Conservation (phyloP, 2,797 vertebrate genomes). For the Malurus leucopterus region DNA sequence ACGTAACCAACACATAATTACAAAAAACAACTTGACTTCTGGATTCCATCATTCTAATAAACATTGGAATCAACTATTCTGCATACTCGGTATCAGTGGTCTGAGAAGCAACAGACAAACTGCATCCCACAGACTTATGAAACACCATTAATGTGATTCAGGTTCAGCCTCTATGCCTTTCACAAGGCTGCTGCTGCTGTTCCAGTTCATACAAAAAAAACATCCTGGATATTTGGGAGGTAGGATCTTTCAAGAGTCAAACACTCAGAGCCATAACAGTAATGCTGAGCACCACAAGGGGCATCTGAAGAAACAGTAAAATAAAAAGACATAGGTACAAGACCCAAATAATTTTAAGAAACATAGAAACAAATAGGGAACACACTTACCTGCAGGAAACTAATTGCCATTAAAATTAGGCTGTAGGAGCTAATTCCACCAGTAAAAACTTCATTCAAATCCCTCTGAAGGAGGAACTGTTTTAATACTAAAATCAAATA, state of each 20-base stretch:
- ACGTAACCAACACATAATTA: background rate
- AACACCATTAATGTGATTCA: background rate
- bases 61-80: background rate
- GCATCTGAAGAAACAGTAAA: background rate
- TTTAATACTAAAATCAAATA: conserved; percentile 98
- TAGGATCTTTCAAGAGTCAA: background rate
- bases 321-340: background rate
- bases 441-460: conserved; percentile 98
- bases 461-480: conserved; percentile 97
- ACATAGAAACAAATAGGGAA: background rate
- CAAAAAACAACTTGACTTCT: background rate
- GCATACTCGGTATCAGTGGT: background rate
- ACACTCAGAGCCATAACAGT: background rate
- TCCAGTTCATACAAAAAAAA: background rate
- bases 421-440: conserved; percentile 98
- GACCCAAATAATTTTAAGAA: background rate
- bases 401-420: conserved; percentile 98
- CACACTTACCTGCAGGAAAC: conserved; percentile 90
- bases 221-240: background rate
- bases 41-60: background rate
- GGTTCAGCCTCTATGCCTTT: background rate
- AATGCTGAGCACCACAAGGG: background rate
- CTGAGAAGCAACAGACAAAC: background rate
- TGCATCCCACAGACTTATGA: background rate
- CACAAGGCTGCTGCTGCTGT: background rate